phyloP scores from a whole-genome alignment of 2,888 invertebrate species.

The Tortricodes alternella region DNA sequence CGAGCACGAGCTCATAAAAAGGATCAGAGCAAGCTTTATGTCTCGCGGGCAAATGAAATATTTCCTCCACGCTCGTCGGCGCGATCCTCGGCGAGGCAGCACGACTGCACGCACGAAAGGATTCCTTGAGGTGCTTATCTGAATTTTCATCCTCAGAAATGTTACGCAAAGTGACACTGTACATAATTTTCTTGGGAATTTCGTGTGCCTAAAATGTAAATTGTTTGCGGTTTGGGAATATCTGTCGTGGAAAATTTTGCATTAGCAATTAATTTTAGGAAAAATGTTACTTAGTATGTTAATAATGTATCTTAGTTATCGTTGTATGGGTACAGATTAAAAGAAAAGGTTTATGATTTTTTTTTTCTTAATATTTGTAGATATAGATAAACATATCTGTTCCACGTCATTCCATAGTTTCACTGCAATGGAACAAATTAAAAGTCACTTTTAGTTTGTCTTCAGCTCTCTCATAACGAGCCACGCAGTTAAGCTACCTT shows the following conservation, averaged over 20 bases:
- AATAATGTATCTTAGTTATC: too few species aligned
- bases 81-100: constrained; percentile 50
- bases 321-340: too few species aligned
- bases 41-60: constrained; percentile 68
- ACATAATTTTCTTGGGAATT: constrained; percentile 27
- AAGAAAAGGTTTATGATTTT: too few species aligned
- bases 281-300: too few species aligned
- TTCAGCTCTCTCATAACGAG: too few species aligned
- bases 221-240: constrained; percentile 29
- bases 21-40: constrained; percentile 63
- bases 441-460: too few species aligned
- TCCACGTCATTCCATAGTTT: too few species aligned
- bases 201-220: constrained; percentile 24
- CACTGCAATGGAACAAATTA: too few species aligned
- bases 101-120: constrained; percentile 55
- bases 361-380: too few species aligned
- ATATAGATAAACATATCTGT: too few species aligned
- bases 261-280: constrained; percentile 4
- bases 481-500: too few species aligned
- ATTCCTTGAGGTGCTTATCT: constrained; percentile 51
- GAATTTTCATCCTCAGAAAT: constrained; percentile 42
- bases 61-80: constrained; percentile 57
- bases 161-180: constrained; percentile 29
- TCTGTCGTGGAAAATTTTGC: constrained; percentile 26
- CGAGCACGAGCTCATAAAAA: constrained; percentile 61